Base-by-base conservation (phyloP, 2,888 invertebrate species). In the Prosopocoilus inquinatus region DNA sequence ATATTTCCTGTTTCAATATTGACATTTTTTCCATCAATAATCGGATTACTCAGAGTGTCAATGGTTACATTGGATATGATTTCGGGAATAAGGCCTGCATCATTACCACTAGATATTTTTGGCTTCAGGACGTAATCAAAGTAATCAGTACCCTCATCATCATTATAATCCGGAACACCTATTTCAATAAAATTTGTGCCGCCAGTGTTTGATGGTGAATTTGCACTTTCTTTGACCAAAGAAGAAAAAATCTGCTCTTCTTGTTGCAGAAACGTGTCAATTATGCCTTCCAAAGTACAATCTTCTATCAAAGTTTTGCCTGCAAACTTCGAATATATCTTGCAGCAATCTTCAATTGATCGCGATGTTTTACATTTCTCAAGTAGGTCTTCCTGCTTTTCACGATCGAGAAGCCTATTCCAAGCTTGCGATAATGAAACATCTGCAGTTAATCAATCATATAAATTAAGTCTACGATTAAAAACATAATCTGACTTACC, bases 221-320 rank as follows among this genome's bases (percentile, higher is more conserved):
- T 16, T 13, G 13, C 41, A 11, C 9, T 15, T 41, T 41, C 41
- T 3, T 9, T 11, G 16, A 41, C 9, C 1, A 41, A 28, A 28
- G 5, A 28, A 28, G 20, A 28, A 28, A 28, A 28, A 3, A 13
- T 15, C 1, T n/a, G 9, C 41, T 41, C 13, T 11, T 41, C 15
- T 3, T 41, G 16, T 41, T 41, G 13, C 12, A 58, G 13, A 12
- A 66, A 51, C 32, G 57, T 50, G 9, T 60, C 43, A 28, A 68
- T 44, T 32, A 66, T 56, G 41, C 63, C 62, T 12, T 65, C 49
- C 2, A 63, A 59, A 9, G 62, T 64, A 48, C 68, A 68, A 43
- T 58, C 61, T 47, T 67, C 58, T 11, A 53, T 41, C 9, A 41
- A 1, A 13, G 16, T 41, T n/a, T 41, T 15, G 13, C 16, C 9